Evolutionary conservation across 1,140 invertebrate species (phyloP).

Genomic region (Coenobita brevimanus): DNA sequence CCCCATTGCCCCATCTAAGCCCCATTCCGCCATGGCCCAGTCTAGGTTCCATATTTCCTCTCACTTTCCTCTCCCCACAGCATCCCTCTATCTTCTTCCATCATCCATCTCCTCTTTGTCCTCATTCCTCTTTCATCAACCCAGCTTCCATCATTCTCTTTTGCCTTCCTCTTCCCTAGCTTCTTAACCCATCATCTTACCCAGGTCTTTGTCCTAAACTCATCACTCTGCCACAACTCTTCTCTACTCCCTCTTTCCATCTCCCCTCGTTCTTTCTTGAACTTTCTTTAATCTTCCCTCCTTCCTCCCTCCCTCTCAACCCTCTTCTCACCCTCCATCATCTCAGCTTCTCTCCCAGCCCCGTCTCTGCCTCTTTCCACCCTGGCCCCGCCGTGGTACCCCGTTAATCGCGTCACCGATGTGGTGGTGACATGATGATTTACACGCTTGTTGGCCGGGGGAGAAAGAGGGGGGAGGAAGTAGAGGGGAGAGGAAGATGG

Average conservation of each 20-base stretch:
- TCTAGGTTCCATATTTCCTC: no score
- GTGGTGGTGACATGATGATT: slow-evolving; percentile 23
- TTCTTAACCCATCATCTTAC: not conserved
- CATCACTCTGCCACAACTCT: not conserved
- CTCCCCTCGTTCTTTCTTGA: not conserved
- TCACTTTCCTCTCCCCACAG: no score
- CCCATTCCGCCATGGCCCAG: no score
- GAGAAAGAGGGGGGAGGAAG: not conserved
- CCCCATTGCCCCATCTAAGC: no score
- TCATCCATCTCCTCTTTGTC: not conserved
- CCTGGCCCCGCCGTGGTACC: not conserved
- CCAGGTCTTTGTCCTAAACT: not conserved
- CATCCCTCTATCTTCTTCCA: not conserved
- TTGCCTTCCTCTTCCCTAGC: not conserved
- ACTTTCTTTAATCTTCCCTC: not conserved
- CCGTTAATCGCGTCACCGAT: slow-evolving; percentile 4
- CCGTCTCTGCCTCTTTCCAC: not conserved
- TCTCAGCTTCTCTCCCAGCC: not conserved
- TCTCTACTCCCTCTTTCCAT: not conserved
- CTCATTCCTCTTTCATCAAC: not conserved
- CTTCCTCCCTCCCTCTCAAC: not conserved
- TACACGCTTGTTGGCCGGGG: slow-evolving; percentile 9
- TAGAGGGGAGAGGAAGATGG: no score
- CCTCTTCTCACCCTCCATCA: not conserved
- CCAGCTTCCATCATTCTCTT: not conserved